Percentiles rank a stretch among this genome's conserved stretches.
Conservation (phyloP, 1,140 invertebrate species). For the Drosophila lowei region DNA sequence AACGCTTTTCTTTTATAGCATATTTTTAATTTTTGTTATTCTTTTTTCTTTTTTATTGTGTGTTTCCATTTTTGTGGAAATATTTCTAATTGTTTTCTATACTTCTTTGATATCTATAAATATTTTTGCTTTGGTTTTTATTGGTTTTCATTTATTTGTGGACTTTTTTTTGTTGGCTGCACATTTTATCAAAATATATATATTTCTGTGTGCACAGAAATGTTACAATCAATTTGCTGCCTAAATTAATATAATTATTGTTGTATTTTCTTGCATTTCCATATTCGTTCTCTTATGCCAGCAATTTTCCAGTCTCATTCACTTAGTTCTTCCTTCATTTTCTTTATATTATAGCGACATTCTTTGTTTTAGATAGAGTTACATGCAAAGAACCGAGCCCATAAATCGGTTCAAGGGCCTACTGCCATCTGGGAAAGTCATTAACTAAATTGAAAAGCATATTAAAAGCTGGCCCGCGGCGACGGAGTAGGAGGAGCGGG, state of each 20-base stretch:
- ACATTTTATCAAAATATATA: constrained; percentile 61
- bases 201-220: constrained; percentile 16
- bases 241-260: constrained; percentile 54
- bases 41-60: not conserved
- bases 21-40: not conserved
- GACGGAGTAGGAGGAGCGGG: not conserved
- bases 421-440: constrained; percentile 50
- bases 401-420: constrained; percentile 18
- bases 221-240: constrained; percentile 18
- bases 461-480: constrained; percentile 38
- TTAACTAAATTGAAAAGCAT: constrained; percentile 77
- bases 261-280: constrained; percentile 22
- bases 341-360: not conserved
- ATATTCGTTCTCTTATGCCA: constrained; percentile 9
- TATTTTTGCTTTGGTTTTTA: constrained; percentile 11
- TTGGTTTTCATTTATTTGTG: constrained; percentile 6
- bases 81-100: constrained; percentile 8
- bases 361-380: constrained; percentile 17
- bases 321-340: constrained; percentile 35
- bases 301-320: constrained; percentile 61
- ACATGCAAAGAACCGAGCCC: not conserved
- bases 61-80: constrained; percentile 1
- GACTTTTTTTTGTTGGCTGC: constrained; percentile 12
- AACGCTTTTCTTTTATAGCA: too few relatives aligned
- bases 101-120: constrained; percentile 5